phyloP scores from a whole-genome alignment of 2,888 invertebrate species.

The Agonopterix alstromeriana region DNA sequence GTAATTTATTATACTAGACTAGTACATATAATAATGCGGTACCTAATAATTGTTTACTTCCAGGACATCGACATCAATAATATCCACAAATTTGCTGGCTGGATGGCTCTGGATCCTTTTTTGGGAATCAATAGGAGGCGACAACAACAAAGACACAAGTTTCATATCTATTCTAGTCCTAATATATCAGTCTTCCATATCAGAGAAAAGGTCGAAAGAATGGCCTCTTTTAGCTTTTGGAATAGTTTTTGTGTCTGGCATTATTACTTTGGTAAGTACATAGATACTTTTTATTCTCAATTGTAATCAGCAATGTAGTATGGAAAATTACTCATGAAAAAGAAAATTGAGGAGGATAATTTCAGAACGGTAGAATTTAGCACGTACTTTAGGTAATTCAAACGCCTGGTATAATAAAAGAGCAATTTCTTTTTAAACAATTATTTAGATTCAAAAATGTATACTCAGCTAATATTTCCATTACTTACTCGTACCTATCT shows the following conservation, averaged over 20 bases:
- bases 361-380: no score
- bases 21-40: background rate
- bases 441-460: no score
- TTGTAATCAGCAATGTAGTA: no score
- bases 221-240: constrained; percentile 77
- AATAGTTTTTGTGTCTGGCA: constrained; percentile 74
- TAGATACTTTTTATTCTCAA: no score
- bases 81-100: constrained; percentile 72
- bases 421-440: no score
- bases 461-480: no score
- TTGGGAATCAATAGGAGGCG: constrained; percentile 67
- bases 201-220: constrained; percentile 59
- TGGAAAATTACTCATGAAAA: no score
- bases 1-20: no score
- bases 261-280: constrained; percentile 78
- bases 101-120: constrained; percentile 77
- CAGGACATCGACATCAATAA: constrained; percentile 78
- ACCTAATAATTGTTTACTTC: constrained; percentile 30
- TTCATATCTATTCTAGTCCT: constrained; percentile 77
- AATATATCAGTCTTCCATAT: constrained; percentile 76
- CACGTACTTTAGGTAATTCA: no score
- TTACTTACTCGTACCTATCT: no score
- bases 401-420: no score
- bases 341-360: no score
- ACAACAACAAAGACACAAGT: constrained; percentile 59